Base-by-base conservation (phyloP, 2,797 vertebrate species). In the Peromyscus attwateri region DNA sequence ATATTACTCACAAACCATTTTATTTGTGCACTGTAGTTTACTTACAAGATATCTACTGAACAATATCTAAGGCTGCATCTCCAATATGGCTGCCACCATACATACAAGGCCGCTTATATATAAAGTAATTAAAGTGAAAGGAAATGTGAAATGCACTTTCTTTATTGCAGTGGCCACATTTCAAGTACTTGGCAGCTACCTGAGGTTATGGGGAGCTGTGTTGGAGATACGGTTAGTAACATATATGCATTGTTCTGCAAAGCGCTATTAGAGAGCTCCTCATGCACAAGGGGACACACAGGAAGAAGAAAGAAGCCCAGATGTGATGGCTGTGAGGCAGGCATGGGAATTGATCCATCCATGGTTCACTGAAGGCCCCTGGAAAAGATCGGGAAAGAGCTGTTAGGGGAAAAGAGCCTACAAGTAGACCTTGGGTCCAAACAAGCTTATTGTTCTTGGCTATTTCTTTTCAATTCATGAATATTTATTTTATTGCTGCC, bases 251-350 rank as follows among this genome's bases (percentile, higher is more conserved):
- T 43, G 6, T 4, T 16, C 37, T 11, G 6, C 9, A 0, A 11
- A 6, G 29, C 1, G 17, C 8, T 37, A 0, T 1, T 14, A 23
- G 9, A 3, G 3, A 37, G 34, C 79, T 75, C 79, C 49, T 40
- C 13, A 2, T 0, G 5, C 79, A 64, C 19, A 40, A 81, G 16
- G 6, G 3, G 23, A 2, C 14, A 9, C 5, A 3, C 1, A 0
- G 71, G 1, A 71, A 55, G 43, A 31, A 34, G 37, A n/a, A 21
- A 11, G 27, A 40, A 0, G 13, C 2, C 49, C 11, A 40, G 85
- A 37, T 10, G 1, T 0, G 14, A 3, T 0, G 11, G 1, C 0
- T 7, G 0, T 0, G n/a, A 49, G 19, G 70, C 40, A 34, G 16
- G 7, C 12, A 16, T 43, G 70, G 2, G 62, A 16, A 14, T 3